Evolutionary conservation across 1,140 invertebrate species (phyloP).

Genomic region (Marisa cornuarietis): DNA sequence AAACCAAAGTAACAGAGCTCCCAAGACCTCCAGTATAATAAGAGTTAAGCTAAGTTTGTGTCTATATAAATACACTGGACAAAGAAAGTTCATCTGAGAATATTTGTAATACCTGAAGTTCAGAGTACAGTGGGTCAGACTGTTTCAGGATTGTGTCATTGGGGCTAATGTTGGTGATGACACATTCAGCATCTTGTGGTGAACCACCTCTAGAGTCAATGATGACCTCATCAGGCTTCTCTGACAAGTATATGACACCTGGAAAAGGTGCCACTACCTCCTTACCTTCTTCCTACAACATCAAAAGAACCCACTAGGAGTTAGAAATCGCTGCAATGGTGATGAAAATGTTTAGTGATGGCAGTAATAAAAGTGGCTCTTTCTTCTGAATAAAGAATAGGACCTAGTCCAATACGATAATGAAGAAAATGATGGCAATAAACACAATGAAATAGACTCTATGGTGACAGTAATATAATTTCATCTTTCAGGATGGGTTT

Average conservation of each 20-base stretch:
- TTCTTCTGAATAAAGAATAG: no score
- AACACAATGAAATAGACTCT: no score
- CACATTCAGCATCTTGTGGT: constrained; percentile 20
- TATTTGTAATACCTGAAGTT: not conserved
- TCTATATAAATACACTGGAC: no score
- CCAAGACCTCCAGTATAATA: no score
- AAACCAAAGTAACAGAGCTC: no score
- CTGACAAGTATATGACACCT: constrained; percentile 29
- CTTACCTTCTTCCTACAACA: not conserved
- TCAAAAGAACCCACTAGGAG: not conserved
- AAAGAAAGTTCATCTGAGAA: not conserved
- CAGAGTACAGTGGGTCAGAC: not conserved
- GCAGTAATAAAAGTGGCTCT: not conserved
- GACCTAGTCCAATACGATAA: no score
- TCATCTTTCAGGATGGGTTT: no score
- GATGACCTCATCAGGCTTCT: constrained; percentile 30
- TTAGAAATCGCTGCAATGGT: not conserved
- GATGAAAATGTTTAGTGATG: not conserved
- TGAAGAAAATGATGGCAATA: no score
- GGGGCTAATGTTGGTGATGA: constrained; percentile 38
- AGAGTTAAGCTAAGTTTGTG: no score
- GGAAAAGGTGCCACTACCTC: constrained; percentile 41
- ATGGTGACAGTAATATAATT: no score
- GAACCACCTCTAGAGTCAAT: constrained; percentile 35
- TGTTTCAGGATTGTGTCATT: constrained; percentile 29